Conservation (phyloP, 2,113 vertebrate genomes). For the Gopherus flavomarginatus region DNA sequence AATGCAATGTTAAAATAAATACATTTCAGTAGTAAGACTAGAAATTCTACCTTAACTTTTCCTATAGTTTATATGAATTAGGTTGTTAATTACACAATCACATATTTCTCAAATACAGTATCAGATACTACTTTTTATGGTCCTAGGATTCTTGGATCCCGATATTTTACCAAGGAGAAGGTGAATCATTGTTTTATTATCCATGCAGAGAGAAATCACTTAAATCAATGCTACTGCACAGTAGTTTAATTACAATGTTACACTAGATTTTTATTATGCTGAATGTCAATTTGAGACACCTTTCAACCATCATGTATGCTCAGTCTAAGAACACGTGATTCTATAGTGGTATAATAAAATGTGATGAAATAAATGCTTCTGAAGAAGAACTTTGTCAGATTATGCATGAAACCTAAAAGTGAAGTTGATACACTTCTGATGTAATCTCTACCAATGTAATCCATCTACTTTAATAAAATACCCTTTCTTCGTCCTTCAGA, state of each 20-base stretch:
- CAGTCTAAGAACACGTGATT: neutral
- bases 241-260: neutral
- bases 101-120: neutral
- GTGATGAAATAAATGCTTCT: neutral
- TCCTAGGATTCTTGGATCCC: neutral
- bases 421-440: neutral
- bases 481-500: neutral
- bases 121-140: neutral
- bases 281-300: neutral
- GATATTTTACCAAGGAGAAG: neutral
- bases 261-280: neutral
- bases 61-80: neutral
- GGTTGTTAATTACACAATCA: neutral
- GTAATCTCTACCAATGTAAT: neutral
- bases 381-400: neutral
- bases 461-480: neutral
- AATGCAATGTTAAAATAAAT: neutral
- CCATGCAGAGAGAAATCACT: neutral
- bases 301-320: neutral
- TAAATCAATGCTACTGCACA: neutral
- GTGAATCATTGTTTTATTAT: neutral
- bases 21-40: neutral
- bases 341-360: neutral
- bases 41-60: neutral
- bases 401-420: neutral